A percentile compares a stretch with the other conserved stretches of the same genome.
phyloP scores from a whole-genome alignment of 2,113 vertebrate genomes.

The Benitochromis conjunctus region DNA sequence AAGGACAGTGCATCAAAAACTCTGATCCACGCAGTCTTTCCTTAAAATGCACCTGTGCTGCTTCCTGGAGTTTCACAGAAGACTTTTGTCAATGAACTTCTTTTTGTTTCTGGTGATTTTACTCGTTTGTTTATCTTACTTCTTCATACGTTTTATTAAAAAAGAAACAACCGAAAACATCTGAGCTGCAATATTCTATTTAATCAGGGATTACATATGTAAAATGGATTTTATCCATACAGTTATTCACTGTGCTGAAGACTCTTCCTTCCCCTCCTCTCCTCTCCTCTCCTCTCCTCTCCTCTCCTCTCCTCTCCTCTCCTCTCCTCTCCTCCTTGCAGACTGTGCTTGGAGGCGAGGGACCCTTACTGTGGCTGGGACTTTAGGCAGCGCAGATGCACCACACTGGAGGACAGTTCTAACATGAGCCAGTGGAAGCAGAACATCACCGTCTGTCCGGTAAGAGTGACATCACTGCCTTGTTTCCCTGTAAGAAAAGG shows the following conservation, averaged over 20 bases:
- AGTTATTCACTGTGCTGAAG: not conserved
- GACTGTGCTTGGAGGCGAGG: constrained; percentile 89
- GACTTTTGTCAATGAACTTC: not conserved
- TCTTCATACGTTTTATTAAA: not conserved
- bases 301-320: not conserved
- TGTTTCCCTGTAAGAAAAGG: not conserved
- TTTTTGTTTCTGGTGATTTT: not conserved
- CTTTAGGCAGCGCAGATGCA: constrained; percentile 87
- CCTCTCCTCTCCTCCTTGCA: constrained; percentile 62
- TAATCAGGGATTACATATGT: not conserved
- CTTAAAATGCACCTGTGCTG: not conserved
- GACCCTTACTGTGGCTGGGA: constrained; percentile 99
- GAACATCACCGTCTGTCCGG: constrained; percentile 94
- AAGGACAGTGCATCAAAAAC: not conserved
- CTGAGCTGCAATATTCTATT: not conserved
- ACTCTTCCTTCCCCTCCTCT: not conserved
- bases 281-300: not conserved
- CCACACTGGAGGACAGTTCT: constrained; percentile 92
- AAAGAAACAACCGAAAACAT: not conserved
- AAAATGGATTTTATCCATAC: not conserved
- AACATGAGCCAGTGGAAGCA: constrained; percentile 99
- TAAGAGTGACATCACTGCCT: constrained; percentile 62
- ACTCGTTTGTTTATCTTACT: not conserved
- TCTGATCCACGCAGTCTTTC: not conserved
- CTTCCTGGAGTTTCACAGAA: not conserved